A percentile compares a stretch with the other conserved stretches of the same genome.
phyloP scores from a whole-genome alignment of 2,888 invertebrate genomes.

The Lomographa bimaculata region DNA sequence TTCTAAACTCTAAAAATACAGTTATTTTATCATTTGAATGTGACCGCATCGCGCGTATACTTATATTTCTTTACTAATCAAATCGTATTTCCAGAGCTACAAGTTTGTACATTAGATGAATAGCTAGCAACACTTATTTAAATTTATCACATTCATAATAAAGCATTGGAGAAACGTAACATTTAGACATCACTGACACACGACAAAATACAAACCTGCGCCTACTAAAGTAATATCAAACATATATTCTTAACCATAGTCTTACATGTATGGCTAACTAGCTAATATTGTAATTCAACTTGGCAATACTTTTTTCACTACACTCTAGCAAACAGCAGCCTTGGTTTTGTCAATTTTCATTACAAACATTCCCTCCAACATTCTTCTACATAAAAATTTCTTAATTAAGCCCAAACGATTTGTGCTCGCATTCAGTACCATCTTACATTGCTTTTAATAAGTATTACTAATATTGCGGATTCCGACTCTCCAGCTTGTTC shows the following conservation, averaged over 20 bases:
- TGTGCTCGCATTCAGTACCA: conserved; percentile 33
- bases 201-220: conserved; percentile 28
- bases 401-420: conserved; percentile 31
- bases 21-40: too few relatives aligned
- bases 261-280: conserved; percentile 23
- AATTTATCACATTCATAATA: conserved; percentile 37
- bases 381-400: conserved; percentile 37
- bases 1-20: too few relatives aligned
- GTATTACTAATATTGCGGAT: conserved; percentile 11
- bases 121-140: conserved; percentile 36
- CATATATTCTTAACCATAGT: conserved; percentile 26
- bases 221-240: conserved; percentile 30
- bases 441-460: conserved; percentile 15
- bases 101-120: conserved; percentile 56
- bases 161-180: conserved; percentile 32
- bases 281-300: conserved; percentile 36
- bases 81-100: conserved; percentile 45
- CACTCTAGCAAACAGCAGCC: conserved; percentile 60
- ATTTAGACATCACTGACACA: conserved; percentile 31
- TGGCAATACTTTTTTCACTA: conserved; percentile 44
- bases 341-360: conserved; percentile 53
- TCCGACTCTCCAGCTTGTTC: conserved; percentile 6
- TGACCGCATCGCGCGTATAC: not conserved
- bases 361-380: conserved; percentile 43
- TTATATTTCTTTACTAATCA: conserved; percentile 4